Evolutionary conservation across 2,888 invertebrate species (phyloP).

Genomic region (Sialis lutaria): DNA sequence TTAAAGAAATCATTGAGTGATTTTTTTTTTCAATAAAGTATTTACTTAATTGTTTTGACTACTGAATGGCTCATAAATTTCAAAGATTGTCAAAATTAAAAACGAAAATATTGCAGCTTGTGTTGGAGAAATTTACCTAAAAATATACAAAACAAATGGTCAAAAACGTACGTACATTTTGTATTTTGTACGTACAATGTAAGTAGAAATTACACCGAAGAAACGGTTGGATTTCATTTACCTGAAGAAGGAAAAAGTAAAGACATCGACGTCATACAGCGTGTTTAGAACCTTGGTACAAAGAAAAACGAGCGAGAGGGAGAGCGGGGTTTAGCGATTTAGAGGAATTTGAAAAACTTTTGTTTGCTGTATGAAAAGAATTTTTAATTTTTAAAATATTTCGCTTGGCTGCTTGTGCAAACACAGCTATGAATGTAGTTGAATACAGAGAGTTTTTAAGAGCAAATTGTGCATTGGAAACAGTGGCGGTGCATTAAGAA

Average conservation of each 20-base stretch:
- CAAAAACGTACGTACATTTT: neutral
- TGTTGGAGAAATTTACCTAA: too few relatives aligned
- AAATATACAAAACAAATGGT: too few relatives aligned
- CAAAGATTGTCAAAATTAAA: too few relatives aligned
- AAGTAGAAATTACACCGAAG: neutral
- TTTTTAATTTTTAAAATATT: neutral
- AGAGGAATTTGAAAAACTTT: neutral
- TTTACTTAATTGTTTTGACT: too few relatives aligned
- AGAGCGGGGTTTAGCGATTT: neutral
- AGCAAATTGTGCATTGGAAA: too few relatives aligned
- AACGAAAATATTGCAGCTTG: too few relatives aligned
- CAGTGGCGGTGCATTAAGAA: too few relatives aligned
- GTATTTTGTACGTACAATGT: neutral
- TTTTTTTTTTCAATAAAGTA: too few relatives aligned
- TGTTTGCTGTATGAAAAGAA: neutral
- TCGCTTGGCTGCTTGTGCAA: neutral
- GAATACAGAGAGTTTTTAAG: too few relatives aligned
- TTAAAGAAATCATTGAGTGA: too few relatives aligned
- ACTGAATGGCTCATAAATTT: too few relatives aligned
- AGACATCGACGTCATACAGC: neutral
- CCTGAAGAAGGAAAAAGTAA: neutral
- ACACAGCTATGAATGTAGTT: neutral
- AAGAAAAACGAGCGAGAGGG: neutral
- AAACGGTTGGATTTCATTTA: neutral
- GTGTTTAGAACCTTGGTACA: neutral